These are phyloP conservation scores for Prionailurus bengalensis DNA, from an alignment of 2,113 vertebrate species.

Conservation along the genomic window DNA sequence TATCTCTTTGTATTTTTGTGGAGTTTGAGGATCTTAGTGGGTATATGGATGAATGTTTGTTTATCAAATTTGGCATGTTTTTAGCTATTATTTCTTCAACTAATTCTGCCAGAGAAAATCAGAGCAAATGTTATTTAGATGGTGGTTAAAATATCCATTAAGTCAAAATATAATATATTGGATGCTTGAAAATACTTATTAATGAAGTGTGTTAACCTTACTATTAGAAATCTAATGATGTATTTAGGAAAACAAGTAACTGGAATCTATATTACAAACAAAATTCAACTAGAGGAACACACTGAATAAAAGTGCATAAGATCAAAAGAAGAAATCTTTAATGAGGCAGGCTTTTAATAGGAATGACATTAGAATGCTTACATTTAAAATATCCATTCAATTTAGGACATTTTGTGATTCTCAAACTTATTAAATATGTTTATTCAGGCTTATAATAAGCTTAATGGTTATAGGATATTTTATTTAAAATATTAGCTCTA, in stretches of 20 bases:
- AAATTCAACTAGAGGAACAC: not conserved
- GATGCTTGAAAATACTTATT: not conserved
- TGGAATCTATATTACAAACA: not conserved
- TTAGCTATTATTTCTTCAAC: not conserved
- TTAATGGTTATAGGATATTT: not conserved
- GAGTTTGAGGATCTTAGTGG: not conserved
- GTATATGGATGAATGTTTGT: not conserved
- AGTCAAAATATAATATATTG: not conserved
- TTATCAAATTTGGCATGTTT: not conserved
- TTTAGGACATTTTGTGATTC: not conserved
- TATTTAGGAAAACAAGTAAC: not conserved
- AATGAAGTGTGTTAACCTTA: not conserved
- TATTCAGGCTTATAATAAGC: not conserved
- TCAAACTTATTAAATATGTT: slow-evolving; percentile 16
- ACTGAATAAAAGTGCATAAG: not conserved
- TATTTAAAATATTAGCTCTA: not conserved
- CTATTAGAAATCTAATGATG: not conserved
- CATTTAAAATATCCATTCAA: not conserved
- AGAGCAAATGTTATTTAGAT: not conserved
- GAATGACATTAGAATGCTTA: not conserved
- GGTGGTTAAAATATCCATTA: not conserved
- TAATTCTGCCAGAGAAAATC: not conserved
- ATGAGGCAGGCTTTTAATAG: not conserved
- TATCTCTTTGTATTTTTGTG: not conserved
- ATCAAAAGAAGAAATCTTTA: slow-evolving; percentile 4